Percentiles rank a stretch among this genome's conserved stretches.
These are phyloP conservation scores for Microcebus murinus DNA, from an alignment of 2,113 vertebrate genomes.

Conservation along the genomic window DNA sequence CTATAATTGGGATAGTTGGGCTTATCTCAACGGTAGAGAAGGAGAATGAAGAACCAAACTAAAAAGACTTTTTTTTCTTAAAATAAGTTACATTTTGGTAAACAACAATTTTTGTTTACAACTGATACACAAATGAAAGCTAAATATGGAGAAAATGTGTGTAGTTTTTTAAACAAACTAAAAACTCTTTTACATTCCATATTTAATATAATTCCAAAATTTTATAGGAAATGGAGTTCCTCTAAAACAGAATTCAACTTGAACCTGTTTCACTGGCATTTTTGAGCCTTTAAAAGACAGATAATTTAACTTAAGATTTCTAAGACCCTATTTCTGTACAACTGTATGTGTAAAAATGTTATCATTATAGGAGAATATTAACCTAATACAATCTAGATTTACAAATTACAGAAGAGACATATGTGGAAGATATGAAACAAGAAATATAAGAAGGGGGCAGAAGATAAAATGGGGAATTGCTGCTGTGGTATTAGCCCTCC, in stretches of 20 bases:
- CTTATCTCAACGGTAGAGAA: background rate
- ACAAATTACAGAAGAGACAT: background rate
- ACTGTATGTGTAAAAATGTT: background rate
- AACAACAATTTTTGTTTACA: slow-evolving; percentile 7
- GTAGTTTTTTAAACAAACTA: slow-evolving; percentile 1
- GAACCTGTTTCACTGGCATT: background rate
- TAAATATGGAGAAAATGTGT: background rate
- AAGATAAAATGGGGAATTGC: background rate
- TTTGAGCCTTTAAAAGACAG: background rate
- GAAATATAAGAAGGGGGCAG: background rate
- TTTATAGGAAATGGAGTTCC: background rate
- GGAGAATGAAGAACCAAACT: background rate
- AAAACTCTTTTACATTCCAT: background rate
- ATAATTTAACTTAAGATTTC: background rate
- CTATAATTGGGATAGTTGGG: background rate
- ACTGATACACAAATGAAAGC: background rate
- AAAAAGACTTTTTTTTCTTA: background rate
- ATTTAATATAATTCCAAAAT: background rate
- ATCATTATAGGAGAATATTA: background rate
- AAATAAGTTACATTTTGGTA: slow-evolving; percentile 7
- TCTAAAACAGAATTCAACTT: background rate
- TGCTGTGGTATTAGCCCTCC: background rate
- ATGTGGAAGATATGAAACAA: background rate
- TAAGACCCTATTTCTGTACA: background rate
- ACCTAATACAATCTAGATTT: background rate